Conservation (phyloP, 2,888 invertebrate species). For the Drosophila nr. fundita region DNA sequence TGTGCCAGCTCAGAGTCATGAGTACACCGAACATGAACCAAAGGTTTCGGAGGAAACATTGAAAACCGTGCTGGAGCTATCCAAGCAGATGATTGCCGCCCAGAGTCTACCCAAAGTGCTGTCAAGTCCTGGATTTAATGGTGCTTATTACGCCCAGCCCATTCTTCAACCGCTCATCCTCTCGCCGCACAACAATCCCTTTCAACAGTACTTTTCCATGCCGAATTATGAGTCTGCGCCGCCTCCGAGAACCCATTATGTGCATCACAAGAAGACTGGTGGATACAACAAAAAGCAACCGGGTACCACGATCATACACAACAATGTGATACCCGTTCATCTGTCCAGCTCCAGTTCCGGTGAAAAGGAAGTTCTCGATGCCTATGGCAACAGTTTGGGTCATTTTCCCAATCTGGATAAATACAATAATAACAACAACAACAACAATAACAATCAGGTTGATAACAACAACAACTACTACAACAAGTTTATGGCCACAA, state of each 20-base stretch:
- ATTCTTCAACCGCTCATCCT: constrained; percentile 83
- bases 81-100: constrained; percentile 84
- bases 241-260: constrained; percentile 38
- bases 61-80: constrained; percentile 84
- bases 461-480: constrained; percentile 40
- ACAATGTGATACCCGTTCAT: constrained; percentile 83
- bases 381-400: constrained; percentile 81
- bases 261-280: constrained; percentile 57
- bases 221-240: constrained; percentile 18
- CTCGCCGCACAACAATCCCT: constrained; percentile 67
- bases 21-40: constrained; percentile 74
- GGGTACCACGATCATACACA: constrained; percentile 83
- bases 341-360: constrained; percentile 72
- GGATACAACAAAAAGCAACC: constrained; percentile 59
- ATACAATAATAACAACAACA: constrained; percentile 23
- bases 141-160: constrained; percentile 76
- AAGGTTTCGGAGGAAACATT: constrained; percentile 84
- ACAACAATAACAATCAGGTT: constrained; percentile 11
- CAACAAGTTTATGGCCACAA: constrained; percentile 59
- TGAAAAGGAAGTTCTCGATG: constrained; percentile 80
- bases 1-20: constrained; percentile 45
- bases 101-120: constrained; percentile 83
- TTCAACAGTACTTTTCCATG: constrained; percentile 65
- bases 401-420: constrained; percentile 66
- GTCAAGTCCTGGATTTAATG: constrained; percentile 67